Evolutionary conservation across 1,140 invertebrate species (phyloP), one percentile per base, ranked within the genome.

Genomic region (Orius insidiosus): DNA sequence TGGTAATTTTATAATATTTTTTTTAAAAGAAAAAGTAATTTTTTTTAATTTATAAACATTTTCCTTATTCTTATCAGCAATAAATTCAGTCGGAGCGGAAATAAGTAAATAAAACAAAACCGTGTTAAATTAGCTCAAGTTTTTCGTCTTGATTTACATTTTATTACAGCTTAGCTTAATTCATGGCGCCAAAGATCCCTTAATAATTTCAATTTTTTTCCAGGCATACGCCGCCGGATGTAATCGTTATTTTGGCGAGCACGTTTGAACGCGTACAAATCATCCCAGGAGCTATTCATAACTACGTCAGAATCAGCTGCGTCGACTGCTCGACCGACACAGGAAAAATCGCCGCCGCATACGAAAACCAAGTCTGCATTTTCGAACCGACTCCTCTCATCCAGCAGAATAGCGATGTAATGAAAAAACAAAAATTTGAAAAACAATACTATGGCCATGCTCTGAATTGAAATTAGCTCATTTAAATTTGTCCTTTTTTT

Each of bases 151-250:
- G 24, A 24, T 24, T 24, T 24, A 24, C 3, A 4, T 24, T 24
- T 24, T 24, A 24, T 24, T 24, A 24, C 24, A 24, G 24, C 24
- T 24, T 24, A 24, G 24, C 24, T 24, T 24, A 24, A 24, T 24
- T 24, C 24, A 24, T 24, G 24, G 24, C 24, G 24, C 24, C 24
- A 24, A 24, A 24, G 24, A 24, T n/a, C n/a, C n/a, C n/a, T n/a
- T n/a, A n/a, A 4, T 24, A 24, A 3, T 4, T 15, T 4, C 3
- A 9, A 11, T 54, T 50, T 57, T 50, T 56, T 74, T 78, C 35
- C 60, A 98, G 92, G 94, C 93, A 10, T 99, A 98, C 69, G 95
- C 92, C 53, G 90, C 95, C 50, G 95, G 95, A 52, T 95, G 92
- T 67, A 95, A 98, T 99, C 56, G 93, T 98, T 9, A 96, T 99